Base-by-base conservation (phyloP, 2,888 invertebrate species). In the Suillia variegata region DNA sequence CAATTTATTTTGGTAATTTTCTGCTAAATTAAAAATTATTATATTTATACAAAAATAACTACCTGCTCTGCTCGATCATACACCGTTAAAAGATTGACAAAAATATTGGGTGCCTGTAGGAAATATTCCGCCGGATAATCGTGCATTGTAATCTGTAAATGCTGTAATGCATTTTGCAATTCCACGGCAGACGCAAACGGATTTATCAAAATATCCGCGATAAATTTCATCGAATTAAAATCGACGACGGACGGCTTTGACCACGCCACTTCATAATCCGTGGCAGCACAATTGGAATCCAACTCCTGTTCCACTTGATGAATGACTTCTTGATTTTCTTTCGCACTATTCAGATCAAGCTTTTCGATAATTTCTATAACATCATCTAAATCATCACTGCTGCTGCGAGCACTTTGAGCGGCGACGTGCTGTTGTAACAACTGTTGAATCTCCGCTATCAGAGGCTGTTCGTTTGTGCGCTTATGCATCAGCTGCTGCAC, bases 51-150 rank as follows among this genome's bases (percentile, higher is more conserved):
- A n/a, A n/a, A n/a, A n/a, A n/a, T n/a, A 15, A n/a, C 1, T 5
- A 55, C 59, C 57, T n/a, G n/a, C n/a, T n/a, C n/a, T 2, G 3
- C n/a, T 1, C 61, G 62, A 15, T 67, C 68, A 22, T 74, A 77
- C 3, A 78, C 21, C 10, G 73, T 62, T 15, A 78, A 45, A 1
- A 80, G 52, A 12, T 70, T 66, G 0, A 74, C 71, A 31, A 77
- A 77, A n/a, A 81, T 69, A 52, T 78, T 68, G 8, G 82, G 82
- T 0, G 75, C 62, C 62, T 82, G 82, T 1, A 82, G 65, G 21
- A 82, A 69, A 58, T 78, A 80, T 53, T 82, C 82, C 0, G 73
- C 67, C 1, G 82, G 82, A 67, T 79, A 82, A 56, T 82, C 82
- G 13, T 55, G 50, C 33, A 82, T 67, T 3, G 74, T 76, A 1